These are phyloP conservation scores for Lucilia sericata DNA, from an alignment of 1,140 invertebrate species.

Conservation along the genomic window DNA sequence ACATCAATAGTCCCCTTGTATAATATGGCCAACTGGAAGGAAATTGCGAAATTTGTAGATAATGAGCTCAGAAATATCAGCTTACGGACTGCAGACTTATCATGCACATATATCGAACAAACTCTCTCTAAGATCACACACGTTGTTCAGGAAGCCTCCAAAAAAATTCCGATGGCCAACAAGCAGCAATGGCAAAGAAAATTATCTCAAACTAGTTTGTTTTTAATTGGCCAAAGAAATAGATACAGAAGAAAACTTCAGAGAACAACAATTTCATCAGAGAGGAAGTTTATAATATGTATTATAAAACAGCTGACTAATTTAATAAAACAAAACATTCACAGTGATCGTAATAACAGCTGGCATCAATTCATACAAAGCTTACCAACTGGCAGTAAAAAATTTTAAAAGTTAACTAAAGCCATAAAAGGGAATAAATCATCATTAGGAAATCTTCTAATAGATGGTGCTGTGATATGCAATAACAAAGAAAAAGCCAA, in stretches of 20 bases:
- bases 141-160: neutral
- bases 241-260: neutral
- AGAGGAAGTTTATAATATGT: slow-evolving; percentile 15
- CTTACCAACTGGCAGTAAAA: neutral
- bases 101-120: neutral
- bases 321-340: neutral
- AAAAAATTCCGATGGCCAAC: neutral
- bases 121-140: neutral
- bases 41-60: neutral
- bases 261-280: neutral
- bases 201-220: neutral
- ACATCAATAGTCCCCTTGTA: too few relatives aligned
- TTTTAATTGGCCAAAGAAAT: slow-evolving; percentile 8
- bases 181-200: neutral
- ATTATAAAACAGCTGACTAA: slow-evolving; percentile 6
- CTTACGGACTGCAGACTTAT: neutral
- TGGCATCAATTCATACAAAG: neutral
- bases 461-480: neutral
- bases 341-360: neutral
- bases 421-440: neutral
- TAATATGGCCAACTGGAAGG: neutral
- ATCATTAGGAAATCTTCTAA: neutral
- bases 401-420: slow-evolving; percentile 4
- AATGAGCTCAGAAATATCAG: neutral
- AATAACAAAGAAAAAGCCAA: neutral